Conservation (phyloP, 2,797 vertebrate genomes). For the Lepus oiostolus region DNA sequence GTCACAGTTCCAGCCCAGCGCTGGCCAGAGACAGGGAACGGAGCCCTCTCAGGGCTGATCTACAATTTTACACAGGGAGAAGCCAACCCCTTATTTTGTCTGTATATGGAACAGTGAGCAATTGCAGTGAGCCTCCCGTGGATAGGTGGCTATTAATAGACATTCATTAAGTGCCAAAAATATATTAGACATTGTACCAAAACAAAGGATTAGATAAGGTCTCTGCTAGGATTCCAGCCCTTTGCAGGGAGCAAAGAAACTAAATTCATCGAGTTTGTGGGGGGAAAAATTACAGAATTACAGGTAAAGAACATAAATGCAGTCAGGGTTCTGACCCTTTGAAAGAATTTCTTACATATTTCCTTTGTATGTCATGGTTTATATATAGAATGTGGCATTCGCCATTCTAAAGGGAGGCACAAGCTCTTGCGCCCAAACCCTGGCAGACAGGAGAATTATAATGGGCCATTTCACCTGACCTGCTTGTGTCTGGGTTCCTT, state of each 20-base stretch:
- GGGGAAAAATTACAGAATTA: not conserved
- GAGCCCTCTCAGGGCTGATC: not conserved
- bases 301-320: conserved; percentile 72
- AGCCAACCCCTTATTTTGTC: conserved; percentile 22
- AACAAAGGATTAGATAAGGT: conserved; percentile 74
- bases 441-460: conserved; percentile 70
- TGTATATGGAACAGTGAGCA: conserved; percentile 42
- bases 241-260: conserved; percentile 64
- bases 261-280: conserved; percentile 67
- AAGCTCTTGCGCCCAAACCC: conserved; percentile 53
- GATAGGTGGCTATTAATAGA: conserved; percentile 74
- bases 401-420: conserved; percentile 67
- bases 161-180: conserved; percentile 71
- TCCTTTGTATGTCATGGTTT: conserved; percentile 74
- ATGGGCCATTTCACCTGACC: conserved; percentile 64
- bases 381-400: conserved; percentile 78
- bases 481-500: conserved; percentile 50
- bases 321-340: conserved; percentile 72
- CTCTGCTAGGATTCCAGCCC: conserved; percentile 52
- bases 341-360: conserved; percentile 77
- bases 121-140: not conserved
- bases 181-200: conserved; percentile 66
- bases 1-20: not conserved
- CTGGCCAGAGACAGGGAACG: not conserved
- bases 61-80: not conserved